phyloP scores from a whole-genome alignment of 2,113 vertebrate genomes.

The Australoheros scitulus region DNA sequence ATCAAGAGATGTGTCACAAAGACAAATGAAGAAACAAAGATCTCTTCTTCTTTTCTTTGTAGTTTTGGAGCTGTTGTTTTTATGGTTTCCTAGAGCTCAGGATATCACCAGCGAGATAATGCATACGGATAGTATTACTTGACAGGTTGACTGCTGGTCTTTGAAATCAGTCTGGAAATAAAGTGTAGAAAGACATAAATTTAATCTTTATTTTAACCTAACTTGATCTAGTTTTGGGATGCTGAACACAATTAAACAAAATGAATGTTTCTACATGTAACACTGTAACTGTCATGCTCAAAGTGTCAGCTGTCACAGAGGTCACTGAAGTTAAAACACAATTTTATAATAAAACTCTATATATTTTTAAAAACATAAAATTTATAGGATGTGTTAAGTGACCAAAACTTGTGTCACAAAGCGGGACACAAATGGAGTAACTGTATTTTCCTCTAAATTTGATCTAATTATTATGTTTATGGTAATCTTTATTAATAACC shows the following conservation, averaged over 20 bases:
- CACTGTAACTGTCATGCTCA: neutral
- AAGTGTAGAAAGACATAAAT: neutral
- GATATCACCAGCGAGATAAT: neutral
- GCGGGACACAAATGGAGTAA: neutral
- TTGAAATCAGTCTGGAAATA: neutral
- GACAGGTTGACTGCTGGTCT: neutral
- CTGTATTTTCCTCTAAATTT: neutral
- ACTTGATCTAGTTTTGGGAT: neutral
- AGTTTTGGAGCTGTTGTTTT: conserved; percentile 14
- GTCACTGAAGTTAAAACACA: too few relatives aligned
- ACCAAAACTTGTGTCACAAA: neutral
- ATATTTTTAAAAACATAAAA: too few relatives aligned
- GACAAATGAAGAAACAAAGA: conserved; percentile 36
- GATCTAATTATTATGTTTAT: neutral
- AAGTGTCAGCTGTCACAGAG: neutral
- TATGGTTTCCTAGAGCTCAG: neutral
- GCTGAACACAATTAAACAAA: neutral
- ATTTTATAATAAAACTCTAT: too few relatives aligned
- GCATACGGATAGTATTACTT: neutral
- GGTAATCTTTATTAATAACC: neutral
- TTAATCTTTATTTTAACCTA: neutral
- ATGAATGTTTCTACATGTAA: neutral
- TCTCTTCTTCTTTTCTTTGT: conserved; percentile 29
- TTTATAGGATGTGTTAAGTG: neutral
- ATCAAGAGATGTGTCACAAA: conserved; percentile 16